phyloP scores from a whole-genome alignment of 2,888 invertebrate genomes.

The Cynaeus angustus region DNA sequence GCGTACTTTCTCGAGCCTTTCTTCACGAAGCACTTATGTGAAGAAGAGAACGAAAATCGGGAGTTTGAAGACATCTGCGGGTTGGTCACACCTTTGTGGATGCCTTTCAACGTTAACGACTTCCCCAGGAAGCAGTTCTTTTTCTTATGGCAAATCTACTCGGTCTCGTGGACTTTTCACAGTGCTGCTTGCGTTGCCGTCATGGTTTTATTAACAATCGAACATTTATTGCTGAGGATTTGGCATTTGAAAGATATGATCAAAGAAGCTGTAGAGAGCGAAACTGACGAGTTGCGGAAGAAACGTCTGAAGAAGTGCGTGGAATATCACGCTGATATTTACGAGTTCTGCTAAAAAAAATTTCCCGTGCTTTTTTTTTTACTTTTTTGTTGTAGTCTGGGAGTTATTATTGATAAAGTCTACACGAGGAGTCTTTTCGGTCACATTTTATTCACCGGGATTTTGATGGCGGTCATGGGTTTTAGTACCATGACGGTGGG shows the following conservation, averaged over 20 bases:
- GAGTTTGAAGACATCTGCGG: constrained; percentile 36
- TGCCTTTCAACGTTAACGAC: constrained; percentile 30
- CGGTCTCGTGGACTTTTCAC: constrained; percentile 17
- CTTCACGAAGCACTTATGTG: constrained; percentile 14
- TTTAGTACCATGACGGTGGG: constrained; percentile 26
- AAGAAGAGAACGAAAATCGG: constrained; percentile 13
- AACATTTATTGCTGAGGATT: constrained; percentile 14
- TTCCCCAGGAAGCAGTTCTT: constrained; percentile 24
- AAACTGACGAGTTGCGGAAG: neutral
- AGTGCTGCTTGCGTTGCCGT: constrained; percentile 28
- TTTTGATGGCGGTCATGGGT: constrained; percentile 27
- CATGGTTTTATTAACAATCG: constrained; percentile 21
- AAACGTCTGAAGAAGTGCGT: neutral
- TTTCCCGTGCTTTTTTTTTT: no score
- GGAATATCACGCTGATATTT: constrained; percentile 12
- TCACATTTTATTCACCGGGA: constrained; percentile 24
- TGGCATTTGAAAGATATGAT: constrained; percentile 8
- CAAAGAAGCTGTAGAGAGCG: neutral
- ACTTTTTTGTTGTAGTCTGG: constrained; percentile 34
- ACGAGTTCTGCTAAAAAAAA: constrained; percentile 19
- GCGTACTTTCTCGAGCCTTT: constrained; percentile 17
- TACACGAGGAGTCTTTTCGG: constrained; percentile 7
- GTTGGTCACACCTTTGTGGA: constrained; percentile 28
- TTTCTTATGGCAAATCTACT: constrained; percentile 31
- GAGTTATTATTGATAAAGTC: constrained; percentile 7